Evolutionary conservation across 2,113 vertebrate genomes (phyloP).

Genomic region (Heterocephalus glaber): DNA sequence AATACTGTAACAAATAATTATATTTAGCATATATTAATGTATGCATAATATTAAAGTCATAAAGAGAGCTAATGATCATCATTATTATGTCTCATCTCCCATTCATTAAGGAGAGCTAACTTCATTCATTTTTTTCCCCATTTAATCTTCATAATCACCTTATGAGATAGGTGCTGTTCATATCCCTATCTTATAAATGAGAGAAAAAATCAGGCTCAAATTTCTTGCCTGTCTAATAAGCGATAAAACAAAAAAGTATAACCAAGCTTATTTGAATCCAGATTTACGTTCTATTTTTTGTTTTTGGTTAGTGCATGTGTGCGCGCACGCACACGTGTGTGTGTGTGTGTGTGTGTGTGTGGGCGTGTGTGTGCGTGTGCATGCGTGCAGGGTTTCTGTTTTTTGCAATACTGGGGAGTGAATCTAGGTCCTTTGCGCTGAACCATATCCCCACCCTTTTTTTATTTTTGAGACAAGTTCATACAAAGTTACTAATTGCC

Average conservation of each 20-base stretch:
- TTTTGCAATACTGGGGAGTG: background rate
- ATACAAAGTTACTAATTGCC: background rate
- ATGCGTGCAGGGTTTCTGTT: background rate
- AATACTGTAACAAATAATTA: background rate
- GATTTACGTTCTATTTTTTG: conserved; percentile 1
- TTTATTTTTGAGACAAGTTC: background rate
- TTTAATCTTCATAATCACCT: background rate
- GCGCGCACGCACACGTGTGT: background rate
- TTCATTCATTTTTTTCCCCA: conserved; percentile 36
- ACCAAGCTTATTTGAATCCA: background rate
- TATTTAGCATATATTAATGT: background rate
- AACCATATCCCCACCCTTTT: background rate
- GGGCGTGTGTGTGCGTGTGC: too few species aligned
- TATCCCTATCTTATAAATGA: background rate
- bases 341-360: background rate
- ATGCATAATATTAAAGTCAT: conserved; percentile 34
- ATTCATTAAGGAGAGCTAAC: conserved; percentile 22
- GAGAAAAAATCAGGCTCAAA: background rate
- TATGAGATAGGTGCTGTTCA: background rate
- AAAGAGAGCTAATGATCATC: background rate
- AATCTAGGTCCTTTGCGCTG: background rate
- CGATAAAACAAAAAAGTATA: conserved; percentile 10
- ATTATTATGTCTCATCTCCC: conserved; percentile 7
- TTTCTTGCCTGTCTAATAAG: conserved; percentile 10
- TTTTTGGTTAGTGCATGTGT: background rate